phyloP scores from a whole-genome alignment of 2,888 invertebrate genomes.

The Orthonevra nobilis region DNA sequence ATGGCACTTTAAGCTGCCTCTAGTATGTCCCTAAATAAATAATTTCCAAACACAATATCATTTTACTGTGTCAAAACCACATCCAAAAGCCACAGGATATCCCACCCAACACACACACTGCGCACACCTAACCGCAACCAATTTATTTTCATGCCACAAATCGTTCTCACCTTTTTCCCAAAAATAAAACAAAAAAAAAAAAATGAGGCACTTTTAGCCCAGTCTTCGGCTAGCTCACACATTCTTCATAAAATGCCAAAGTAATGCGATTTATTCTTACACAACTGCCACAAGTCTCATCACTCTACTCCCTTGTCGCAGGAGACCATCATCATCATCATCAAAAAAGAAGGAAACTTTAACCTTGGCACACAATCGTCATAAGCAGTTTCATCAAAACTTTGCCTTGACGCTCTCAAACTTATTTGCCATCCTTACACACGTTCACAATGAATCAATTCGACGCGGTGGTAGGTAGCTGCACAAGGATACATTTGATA shows the following conservation, averaged over 20 bases:
- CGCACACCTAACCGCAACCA: conserved; percentile 30
- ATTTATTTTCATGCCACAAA: conserved; percentile 61
- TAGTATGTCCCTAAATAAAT: too few species aligned
- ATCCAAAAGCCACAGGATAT: conserved; percentile 19
- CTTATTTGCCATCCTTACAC: conserved; percentile 38
- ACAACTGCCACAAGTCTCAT: background rate
- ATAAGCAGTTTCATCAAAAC: conserved; percentile 48
- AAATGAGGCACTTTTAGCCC: conserved; percentile 14
- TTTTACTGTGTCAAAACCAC: conserved; percentile 1
- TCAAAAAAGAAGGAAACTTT: conserved; percentile 11
- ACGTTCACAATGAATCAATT: too few species aligned
- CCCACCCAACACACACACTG: conserved; percentile 11
- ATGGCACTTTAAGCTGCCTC: too few species aligned
- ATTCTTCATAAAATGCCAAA: conserved; percentile 21
- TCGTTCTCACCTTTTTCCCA: conserved; percentile 43
- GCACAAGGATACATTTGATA: too few species aligned
- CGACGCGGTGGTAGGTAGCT: too few species aligned
- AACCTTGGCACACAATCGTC: conserved; percentile 41
- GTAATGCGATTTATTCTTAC: conserved; percentile 43
- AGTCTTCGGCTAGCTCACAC: conserved; percentile 15
- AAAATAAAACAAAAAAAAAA: background rate
- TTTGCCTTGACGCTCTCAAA: conserved; percentile 28
- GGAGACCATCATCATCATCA: conserved; percentile 27
- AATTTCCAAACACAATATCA: too few species aligned
- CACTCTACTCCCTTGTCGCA: background rate